Conservation (phyloP, 2,113 vertebrate species). For the Garra rufa region DNA sequence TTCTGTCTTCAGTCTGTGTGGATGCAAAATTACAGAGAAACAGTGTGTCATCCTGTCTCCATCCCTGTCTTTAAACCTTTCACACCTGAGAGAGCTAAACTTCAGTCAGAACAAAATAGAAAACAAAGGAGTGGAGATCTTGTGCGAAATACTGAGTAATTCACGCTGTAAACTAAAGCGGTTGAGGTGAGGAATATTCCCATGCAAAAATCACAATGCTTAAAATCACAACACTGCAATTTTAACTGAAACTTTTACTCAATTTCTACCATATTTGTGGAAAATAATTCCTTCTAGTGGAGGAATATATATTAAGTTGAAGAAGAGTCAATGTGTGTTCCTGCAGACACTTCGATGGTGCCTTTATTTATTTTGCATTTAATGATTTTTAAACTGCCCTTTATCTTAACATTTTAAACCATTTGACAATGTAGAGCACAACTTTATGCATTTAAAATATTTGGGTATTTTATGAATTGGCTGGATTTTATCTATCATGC, state of each 20-base stretch:
- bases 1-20: background rate
- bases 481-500: too few relatives aligned
- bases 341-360: too few relatives aligned
- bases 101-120: background rate
- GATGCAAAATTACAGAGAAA: background rate
- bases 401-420: background rate
- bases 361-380: too few relatives aligned
- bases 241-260: background rate
- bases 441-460: too few relatives aligned
- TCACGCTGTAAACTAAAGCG: background rate
- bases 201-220: background rate
- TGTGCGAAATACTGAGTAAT: background rate
- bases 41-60: background rate
- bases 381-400: background rate
- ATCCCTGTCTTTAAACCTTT: background rate
- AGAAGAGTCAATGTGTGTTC: background rate
- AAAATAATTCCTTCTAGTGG: too few relatives aligned
- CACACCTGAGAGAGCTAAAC: background rate
- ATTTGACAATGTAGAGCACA: background rate
- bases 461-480: too few relatives aligned
- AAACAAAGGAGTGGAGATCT: background rate
- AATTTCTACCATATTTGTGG: background rate
- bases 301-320: too few relatives aligned
- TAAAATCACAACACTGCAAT: background rate
- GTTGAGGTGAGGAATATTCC: background rate